A percentile compares a stretch with the other conserved stretches of the same genome.
phyloP scores from a whole-genome alignment of 2,888 invertebrate species.

The Drosophila flavopinicola region DNA sequence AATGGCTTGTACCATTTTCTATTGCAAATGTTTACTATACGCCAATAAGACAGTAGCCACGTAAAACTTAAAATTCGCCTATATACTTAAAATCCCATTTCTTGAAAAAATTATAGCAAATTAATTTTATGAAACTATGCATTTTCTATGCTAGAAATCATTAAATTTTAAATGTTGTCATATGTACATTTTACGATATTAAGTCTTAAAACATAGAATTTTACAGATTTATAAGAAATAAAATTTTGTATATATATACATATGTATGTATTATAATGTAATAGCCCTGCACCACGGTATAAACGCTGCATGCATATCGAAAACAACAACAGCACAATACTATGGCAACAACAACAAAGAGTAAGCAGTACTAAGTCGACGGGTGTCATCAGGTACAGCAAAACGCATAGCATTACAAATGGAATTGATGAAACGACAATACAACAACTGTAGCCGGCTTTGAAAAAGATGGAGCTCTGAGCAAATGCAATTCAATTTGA shows the following conservation, averaged over 20 bases:
- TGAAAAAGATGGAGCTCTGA: not conserved
- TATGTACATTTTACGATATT: too few species aligned
- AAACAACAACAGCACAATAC: constrained; percentile 7
- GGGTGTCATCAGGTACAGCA: constrained; percentile 21
- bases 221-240: too few species aligned
- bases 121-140: too few species aligned
- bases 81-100: too few species aligned
- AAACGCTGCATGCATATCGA: constrained; percentile 15
- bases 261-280: not conserved
- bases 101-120: too few species aligned
- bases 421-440: constrained; percentile 22
- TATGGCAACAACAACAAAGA: constrained; percentile 23
- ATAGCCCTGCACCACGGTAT: constrained; percentile 24
- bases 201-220: too few species aligned
- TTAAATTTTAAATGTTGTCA: not conserved
- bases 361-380: constrained; percentile 12
- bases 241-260: too few species aligned
- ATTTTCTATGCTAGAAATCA: not conserved
- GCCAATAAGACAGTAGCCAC: too few species aligned
- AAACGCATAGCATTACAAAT: constrained; percentile 16
- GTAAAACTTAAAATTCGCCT: too few species aligned
- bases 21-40: too few species aligned
- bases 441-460: constrained; percentile 5
- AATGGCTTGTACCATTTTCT: too few species aligned
- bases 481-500: constrained; percentile 35